Percentiles rank a stretch among this genome's conserved stretches.
These are phyloP conservation scores for Psophia crepitans DNA, from an alignment of 2,113 vertebrate species.

Conservation along the genomic window DNA sequence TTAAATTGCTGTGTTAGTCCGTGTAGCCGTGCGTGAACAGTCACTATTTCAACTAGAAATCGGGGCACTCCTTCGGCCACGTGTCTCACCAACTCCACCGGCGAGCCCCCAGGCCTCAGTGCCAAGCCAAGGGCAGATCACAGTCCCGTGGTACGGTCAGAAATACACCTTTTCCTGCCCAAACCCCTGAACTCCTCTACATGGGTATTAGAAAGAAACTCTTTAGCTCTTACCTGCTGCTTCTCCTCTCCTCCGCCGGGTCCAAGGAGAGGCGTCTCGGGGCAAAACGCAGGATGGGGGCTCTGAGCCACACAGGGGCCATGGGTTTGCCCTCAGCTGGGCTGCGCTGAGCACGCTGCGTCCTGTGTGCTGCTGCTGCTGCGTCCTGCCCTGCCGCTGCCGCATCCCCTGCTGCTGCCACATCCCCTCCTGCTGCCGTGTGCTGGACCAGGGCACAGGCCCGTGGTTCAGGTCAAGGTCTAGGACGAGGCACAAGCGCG, in stretches of 20 bases:
- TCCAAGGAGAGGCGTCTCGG: background rate
- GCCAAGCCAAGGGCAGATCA: background rate
- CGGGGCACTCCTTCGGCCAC: too few relatives aligned
- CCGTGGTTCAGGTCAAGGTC: background rate
- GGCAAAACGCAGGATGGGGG: background rate
- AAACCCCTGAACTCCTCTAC: background rate
- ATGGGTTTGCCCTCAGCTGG: background rate
- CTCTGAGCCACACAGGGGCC: too few relatives aligned
- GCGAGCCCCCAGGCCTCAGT: background rate
- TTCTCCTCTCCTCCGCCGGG: background rate
- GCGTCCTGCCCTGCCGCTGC: background rate
- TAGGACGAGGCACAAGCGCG: fast-evolving
- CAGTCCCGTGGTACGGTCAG: background rate
- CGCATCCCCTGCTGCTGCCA: fast-evolving
- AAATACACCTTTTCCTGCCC: background rate
- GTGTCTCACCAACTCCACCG: background rate
- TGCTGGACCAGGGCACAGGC: fast-evolving
- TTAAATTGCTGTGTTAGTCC: background rate
- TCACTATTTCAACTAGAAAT: background rate
- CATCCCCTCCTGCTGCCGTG: fast-evolving
- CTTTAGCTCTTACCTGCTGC: background rate
- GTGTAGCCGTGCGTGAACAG: fast-evolving
- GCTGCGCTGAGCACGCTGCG: background rate
- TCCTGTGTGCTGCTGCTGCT: too few relatives aligned
- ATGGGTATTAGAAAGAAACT: too few relatives aligned